These are phyloP conservation scores for Acrocephalus scirpaceus DNA, from an alignment of 2,797 vertebrate genomes.

Conservation along the genomic window DNA sequence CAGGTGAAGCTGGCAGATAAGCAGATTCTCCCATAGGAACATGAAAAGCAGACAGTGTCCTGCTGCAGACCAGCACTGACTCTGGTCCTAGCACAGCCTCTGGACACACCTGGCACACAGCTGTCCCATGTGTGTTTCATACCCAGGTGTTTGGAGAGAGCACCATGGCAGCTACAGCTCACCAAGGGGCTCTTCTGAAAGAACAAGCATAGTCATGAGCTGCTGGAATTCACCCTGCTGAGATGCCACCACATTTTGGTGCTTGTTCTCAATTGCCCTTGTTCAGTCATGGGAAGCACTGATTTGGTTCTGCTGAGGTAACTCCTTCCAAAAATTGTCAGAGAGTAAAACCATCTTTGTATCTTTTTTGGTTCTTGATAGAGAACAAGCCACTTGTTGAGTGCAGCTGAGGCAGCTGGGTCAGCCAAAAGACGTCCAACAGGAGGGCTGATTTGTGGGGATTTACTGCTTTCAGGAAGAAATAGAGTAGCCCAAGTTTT, in stretches of 20 bases:
- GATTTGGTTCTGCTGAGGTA: background rate
- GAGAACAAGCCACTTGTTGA: background rate
- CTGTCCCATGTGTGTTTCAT: accelerated
- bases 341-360: background rate
- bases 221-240: background rate
- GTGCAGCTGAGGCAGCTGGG: background rate
- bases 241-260: background rate
- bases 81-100: background rate
- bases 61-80: background rate
- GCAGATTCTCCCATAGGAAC: background rate
- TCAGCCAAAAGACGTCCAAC: background rate
- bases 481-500: background rate
- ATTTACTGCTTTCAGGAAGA: background rate
- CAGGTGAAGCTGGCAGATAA: background rate
- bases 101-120: background rate
- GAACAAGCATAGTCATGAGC: background rate
- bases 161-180: background rate
- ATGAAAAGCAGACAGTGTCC: background rate
- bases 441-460: background rate
- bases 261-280: background rate
- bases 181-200: background rate
- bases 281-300: background rate
- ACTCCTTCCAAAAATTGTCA: background rate
- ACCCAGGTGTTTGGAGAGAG: accelerated
- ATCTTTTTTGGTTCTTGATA: background rate